Evolutionary conservation across 2,113 vertebrate genomes (phyloP).

Genomic region (Sminthopsis crassicaudata): DNA sequence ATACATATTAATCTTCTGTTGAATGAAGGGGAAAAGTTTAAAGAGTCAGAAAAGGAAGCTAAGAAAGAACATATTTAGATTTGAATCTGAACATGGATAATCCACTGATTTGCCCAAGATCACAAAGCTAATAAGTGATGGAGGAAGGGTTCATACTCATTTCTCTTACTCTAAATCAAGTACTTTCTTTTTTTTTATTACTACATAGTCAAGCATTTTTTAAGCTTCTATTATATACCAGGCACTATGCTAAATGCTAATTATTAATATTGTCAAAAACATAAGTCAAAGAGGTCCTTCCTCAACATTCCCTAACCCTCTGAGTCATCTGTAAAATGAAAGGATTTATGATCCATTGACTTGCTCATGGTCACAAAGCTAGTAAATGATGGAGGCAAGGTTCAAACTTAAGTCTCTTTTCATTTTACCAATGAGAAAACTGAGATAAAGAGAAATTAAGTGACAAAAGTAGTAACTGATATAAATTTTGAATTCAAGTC

Average conservation of each 20-base stretch:
- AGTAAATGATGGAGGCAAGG: neutral
- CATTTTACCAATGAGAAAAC: neutral
- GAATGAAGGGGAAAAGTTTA: neutral
- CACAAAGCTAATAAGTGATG: neutral
- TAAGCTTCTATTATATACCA: neutral
- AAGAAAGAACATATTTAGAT: neutral
- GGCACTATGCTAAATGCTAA: neutral
- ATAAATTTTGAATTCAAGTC: neutral
- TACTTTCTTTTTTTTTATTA: neutral
- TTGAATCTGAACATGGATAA: neutral
- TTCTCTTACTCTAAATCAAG: neutral
- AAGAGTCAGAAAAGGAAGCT: neutral
- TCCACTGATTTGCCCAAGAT: neutral
- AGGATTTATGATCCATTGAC: neutral
- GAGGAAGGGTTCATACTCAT: neutral
- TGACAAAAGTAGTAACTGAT: neutral
- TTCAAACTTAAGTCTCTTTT: neutral
- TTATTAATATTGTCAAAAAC: neutral
- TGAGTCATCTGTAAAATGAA: neutral
- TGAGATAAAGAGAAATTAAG: neutral
- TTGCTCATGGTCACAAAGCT: neutral
- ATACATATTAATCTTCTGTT: constrained; percentile 30
- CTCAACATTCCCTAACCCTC: neutral
- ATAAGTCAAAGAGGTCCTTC: neutral
- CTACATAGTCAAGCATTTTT: neutral